Percentiles rank a stretch among this genome's conserved stretches.
These are phyloP conservation scores for Heteronetta atricapilla DNA, from an alignment of 2,113 vertebrate genomes.

Conservation along the genomic window DNA sequence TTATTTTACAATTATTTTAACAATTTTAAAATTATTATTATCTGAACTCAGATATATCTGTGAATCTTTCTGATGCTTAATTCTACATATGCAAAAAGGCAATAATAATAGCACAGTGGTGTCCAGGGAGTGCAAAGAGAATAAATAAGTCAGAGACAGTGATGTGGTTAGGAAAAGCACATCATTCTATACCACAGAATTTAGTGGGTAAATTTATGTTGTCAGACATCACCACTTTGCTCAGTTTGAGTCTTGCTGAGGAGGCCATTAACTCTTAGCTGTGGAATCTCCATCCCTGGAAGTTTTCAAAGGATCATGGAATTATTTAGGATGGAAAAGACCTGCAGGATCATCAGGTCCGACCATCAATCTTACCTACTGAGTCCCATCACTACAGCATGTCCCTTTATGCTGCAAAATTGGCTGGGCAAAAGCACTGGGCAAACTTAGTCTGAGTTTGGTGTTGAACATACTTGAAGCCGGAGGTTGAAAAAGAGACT, in stretches of 20 bases:
- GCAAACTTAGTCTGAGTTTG: not conserved
- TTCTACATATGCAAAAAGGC: not conserved
- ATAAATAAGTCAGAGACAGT: not conserved
- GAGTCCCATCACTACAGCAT: not conserved
- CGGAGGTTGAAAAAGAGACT: not conserved
- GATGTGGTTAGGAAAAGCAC: not conserved
- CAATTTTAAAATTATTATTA: no score
- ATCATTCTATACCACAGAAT: not conserved
- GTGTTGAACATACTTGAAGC: not conserved
- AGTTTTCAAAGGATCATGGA: not conserved
- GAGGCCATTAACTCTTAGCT: not conserved
- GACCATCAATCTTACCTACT: not conserved
- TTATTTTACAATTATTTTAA: not conserved
- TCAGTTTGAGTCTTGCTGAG: not conserved
- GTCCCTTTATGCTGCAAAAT: not conserved
- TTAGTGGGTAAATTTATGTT: not conserved
- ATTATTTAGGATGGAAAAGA: not conserved
- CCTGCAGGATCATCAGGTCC: not conserved
- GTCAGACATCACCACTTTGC: not conserved
- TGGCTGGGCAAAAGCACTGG: not conserved
- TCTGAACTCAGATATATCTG: not conserved
- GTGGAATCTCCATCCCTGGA: not conserved
- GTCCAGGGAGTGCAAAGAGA: not conserved
- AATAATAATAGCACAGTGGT: not conserved
- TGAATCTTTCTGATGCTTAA: not conserved